Conservation (phyloP, 2,888 invertebrate species). For the Ectropis crepuscularia region DNA sequence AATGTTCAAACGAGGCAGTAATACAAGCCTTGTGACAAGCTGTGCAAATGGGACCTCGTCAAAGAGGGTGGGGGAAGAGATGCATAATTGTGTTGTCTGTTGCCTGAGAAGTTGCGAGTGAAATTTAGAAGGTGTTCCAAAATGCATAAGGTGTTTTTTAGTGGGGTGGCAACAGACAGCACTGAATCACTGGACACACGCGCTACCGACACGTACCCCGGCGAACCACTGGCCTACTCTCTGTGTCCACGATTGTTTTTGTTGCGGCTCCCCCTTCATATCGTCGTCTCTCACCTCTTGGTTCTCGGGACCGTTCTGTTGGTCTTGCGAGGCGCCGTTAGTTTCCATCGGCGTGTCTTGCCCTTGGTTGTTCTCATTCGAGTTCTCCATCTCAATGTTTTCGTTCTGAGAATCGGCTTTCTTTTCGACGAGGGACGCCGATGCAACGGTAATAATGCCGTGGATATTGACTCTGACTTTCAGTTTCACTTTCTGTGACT, state of each 20-base stretch:
- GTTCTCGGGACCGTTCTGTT: conserved; percentile 73
- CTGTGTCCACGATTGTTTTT: conserved; percentile 88
- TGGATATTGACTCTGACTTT: conserved; percentile 97
- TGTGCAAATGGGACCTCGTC: conserved; percentile 82
- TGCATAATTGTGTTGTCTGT: conserved; percentile 68
- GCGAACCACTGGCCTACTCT: conserved; percentile 89
- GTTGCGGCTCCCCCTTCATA: conserved; percentile 74
- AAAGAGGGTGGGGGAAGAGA: conserved; percentile 71
- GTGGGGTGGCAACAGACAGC: conserved; percentile 72
- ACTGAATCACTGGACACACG: conserved; percentile 64
- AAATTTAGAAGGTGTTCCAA: conserved; percentile 46
- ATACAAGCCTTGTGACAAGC: conserved; percentile 59
- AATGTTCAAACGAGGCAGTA: conserved; percentile 55
- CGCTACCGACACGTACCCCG: conserved; percentile 87
- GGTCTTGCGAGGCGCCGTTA: conserved; percentile 79
- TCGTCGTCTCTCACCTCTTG: conserved; percentile 82
- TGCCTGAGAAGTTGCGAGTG: conserved; percentile 54
- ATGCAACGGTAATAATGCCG: conserved; percentile 95
- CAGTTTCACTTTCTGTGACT: conserved; percentile 97
- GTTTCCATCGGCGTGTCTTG: conserved; percentile 78
- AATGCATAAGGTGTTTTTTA: conserved; percentile 34
- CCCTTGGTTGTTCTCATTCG: conserved; percentile 71
- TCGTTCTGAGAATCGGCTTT: conserved; percentile 83
- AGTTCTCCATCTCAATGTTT: conserved; percentile 75
- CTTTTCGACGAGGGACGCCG: conserved; percentile 93